Conservation (phyloP, 2,888 invertebrate species). For the Macrosoma leucophasiata region DNA sequence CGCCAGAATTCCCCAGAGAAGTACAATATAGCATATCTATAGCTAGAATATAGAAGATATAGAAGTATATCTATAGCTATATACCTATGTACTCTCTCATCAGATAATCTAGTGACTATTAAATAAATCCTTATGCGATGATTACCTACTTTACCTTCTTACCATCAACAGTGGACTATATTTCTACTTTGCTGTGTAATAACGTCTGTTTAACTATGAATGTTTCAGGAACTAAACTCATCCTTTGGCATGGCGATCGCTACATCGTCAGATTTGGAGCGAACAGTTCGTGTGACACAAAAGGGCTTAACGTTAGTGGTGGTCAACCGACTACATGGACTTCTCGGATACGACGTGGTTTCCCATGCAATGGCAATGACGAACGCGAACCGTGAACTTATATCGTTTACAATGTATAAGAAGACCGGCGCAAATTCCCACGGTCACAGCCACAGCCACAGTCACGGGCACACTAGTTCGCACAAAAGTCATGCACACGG, state of each 20-base stretch:
- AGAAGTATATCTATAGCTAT: too few species aligned
- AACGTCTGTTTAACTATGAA: too few species aligned
- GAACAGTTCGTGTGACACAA: conserved; percentile 56
- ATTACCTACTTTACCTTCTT: too few species aligned
- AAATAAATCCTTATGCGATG: too few species aligned
- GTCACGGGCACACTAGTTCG: conserved; percentile 31
- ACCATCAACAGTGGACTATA: too few species aligned
- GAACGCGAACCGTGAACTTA: conserved; percentile 63
- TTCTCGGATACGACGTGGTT: conserved; percentile 67
- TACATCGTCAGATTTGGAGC: conserved; percentile 44
- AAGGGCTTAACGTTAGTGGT: conserved; percentile 62
- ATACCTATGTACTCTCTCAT: too few species aligned
- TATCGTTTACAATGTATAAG: conserved; percentile 70
- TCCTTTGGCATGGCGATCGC: conserved; percentile 54
- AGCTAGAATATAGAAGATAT: too few species aligned
- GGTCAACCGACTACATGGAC: conserved; percentile 62
- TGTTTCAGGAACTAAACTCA: conserved; percentile 58
- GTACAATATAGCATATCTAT: too few species aligned
- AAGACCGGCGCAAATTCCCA: conserved; percentile 46
- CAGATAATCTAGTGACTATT: too few species aligned
- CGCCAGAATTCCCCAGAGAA: too few species aligned
- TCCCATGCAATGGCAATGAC: conserved; percentile 72
- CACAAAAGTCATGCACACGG: conserved; percentile 42
- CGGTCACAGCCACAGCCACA: conserved; percentile 38
- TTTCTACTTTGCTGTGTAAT: too few species aligned